Evolutionary conservation across 2,888 invertebrate species (phyloP), one percentile per base, ranked within the genome.

Genomic region (Odiellus spinosus): DNA sequence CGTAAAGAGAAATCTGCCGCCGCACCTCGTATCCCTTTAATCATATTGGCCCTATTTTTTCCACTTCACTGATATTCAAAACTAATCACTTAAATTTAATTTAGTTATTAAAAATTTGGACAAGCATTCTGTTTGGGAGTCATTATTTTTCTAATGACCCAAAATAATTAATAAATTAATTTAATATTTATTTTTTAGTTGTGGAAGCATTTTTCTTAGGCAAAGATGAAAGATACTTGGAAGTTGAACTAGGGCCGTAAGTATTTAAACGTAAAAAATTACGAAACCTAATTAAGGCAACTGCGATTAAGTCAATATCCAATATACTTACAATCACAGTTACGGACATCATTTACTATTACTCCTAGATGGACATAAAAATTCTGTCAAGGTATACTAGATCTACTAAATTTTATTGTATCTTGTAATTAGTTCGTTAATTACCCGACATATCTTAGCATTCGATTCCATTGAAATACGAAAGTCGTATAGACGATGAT

Each of bases 191-290:
- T 8, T 40, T 49, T 53, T 36, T 42, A 67, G 70, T 70, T 48
- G 68, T 68, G 11, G 71, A 72, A 59, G 63, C 67, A 12, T 72
- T 72, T 59, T 71, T 72, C 55, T 61, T 70, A 35, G 67, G 68
- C 47, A 64, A 67, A 19, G 56, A 63, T 33, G 62, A 66, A 5
- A 62, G 68, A 45, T 72, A 72, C 53, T 55, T 71, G 17, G 72
- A 69, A 59, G 63, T 71, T 14, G 71, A 71, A 53, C 58, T 71
- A 15, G 66, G 67, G 34, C 71, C 71, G 60, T 70, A 63, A 62
- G 71, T 69, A 39, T 15, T 21, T 18, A 17, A 4, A 4, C 18
- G 10, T 38, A 35, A 4, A 2, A 35, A 2, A n/a, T n/a, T n/a
- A n/a, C n/a, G n/a, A n/a, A n/a, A n/a, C 11, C 35, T 11, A 4